Base-by-base conservation (phyloP, 2,888 invertebrate genomes). In the Petrolisthes cinctipes region DNA sequence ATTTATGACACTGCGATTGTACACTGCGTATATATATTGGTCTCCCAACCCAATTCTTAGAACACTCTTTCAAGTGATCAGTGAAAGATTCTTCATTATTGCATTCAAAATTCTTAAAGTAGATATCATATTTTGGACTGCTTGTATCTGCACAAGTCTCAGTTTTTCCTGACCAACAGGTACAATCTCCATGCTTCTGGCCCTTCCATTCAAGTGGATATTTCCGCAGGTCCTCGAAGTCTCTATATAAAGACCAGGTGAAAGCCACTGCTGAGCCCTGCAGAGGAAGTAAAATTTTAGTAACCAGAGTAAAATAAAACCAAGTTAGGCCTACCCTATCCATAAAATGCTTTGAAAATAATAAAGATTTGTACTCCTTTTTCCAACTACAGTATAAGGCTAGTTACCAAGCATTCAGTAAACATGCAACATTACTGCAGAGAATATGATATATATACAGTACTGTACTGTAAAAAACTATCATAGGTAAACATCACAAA, bases 191-290 rank as follows among this genome's bases (percentile, higher is more conserved):
- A 37, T 51, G 37, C 20, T 66, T n/a, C 51, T 82, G 20, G 66
- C n/a, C 6, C 4, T 68, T 82, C 68, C 9, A 51, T 9, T n/a
- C n/a, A 37, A 56, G 57, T 61, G 66, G 81, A 20, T 7, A 82
- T 1, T 14, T 20, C 14, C 61, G 54, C 20, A 20, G 56, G 23
- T 61, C 20, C 11, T 14, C 66, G 57, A 51, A 68, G 68, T 53
- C 68, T n/a, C 57, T 56, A 37, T 68, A 85, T 53, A 85, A 66
- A 79, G 85, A 85, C 79, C 79, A 79, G 4, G 85, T 85, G 68
- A 85, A 68, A 17, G 85, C 85, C 14, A 66, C 79, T 56, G 85
- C 85, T 23, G 85, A 85, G 17, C 85, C 85, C 85, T 85, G 85
- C 4, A 51, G 53, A 71, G n/a, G 5, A 79, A 57, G 5, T 37